Evolutionary conservation across 2,888 invertebrate species (phyloP).

Genomic region (Morpho helenor): DNA sequence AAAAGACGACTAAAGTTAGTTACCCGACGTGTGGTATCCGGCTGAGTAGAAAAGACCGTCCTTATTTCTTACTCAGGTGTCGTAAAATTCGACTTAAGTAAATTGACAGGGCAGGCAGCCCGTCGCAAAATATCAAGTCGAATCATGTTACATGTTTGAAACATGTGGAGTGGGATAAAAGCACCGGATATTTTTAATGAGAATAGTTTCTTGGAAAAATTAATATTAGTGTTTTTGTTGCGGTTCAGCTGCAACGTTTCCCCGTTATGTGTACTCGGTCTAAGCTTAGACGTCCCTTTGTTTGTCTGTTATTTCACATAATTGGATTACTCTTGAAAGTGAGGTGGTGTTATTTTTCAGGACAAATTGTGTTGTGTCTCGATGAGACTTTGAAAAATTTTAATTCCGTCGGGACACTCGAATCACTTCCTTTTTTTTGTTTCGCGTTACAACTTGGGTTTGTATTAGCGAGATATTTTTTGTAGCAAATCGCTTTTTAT

Average conservation of each 20-base stretch:
- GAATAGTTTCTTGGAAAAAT: too few relatives aligned
- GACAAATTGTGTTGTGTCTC: slow-evolving; percentile 33
- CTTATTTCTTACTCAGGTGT: too few relatives aligned
- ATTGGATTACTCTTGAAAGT: slow-evolving; percentile 35
- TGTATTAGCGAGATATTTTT: slow-evolving; percentile 25
- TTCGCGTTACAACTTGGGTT: slow-evolving; percentile 20
- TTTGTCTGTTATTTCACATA: slow-evolving; percentile 29
- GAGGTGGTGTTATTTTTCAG: slow-evolving; percentile 33
- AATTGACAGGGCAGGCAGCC: too few relatives aligned
- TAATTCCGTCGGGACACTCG: slow-evolving; percentile 28
- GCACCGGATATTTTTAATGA: too few relatives aligned
- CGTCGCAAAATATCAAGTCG: too few relatives aligned
- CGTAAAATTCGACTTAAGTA: too few relatives aligned
- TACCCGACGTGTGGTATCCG: too few relatives aligned
- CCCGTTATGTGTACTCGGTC: background rate
- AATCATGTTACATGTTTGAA: too few relatives aligned
- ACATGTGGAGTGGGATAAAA: too few relatives aligned
- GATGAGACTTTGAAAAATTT: slow-evolving; percentile 35
- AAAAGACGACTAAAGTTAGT: too few relatives aligned
- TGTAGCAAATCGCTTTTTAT: slow-evolving; percentile 16
- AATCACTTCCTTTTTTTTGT: slow-evolving; percentile 24
- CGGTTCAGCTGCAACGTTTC: background rate
- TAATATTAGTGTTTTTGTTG: background rate
- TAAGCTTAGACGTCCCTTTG: slow-evolving; percentile 20
- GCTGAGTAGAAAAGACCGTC: too few relatives aligned